A percentile compares a stretch with the other conserved stretches of the same genome.
Evolutionary conservation across 2,113 vertebrate species (phyloP).

Genomic region (Antechinus stuartii): DNA sequence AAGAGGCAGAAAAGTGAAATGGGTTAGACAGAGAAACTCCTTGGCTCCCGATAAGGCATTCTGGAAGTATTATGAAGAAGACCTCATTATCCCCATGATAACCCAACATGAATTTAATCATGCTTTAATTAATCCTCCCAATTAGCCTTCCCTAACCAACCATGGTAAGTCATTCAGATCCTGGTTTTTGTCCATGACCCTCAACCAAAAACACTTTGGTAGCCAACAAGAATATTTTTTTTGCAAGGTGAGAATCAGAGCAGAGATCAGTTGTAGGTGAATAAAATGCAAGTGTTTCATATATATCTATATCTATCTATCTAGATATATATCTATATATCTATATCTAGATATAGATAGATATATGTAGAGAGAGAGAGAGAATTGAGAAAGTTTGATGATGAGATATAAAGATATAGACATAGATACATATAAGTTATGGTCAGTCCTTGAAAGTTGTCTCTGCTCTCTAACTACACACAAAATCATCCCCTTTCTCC

Average conservation of each 20-base stretch:
- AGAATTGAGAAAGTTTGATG: no score
- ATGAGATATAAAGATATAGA: no score
- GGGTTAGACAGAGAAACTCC: conserved; percentile 16
- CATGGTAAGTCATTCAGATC: neutral
- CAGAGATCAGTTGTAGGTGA: neutral
- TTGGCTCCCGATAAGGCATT: neutral
- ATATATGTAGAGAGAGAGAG: no score
- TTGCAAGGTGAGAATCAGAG: neutral
- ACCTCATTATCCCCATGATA: neutral
- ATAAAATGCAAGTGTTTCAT: neutral
- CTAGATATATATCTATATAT: no score
- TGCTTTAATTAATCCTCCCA: neutral
- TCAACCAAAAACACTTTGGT: neutral
- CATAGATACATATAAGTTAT: no score
- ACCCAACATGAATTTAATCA: neutral
- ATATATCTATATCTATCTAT: no score
- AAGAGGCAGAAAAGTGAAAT: conserved; percentile 40
- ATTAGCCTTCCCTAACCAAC: neutral
- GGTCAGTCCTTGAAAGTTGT: neutral
- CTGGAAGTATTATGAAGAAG: neutral
- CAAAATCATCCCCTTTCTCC: neutral
- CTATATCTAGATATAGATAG: no score
- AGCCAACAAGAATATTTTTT: neutral
- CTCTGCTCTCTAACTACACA: neutral
- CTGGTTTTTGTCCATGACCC: neutral